Conservation (phyloP, 2,888 invertebrate genomes). For the Elgonia sp. region DNA sequence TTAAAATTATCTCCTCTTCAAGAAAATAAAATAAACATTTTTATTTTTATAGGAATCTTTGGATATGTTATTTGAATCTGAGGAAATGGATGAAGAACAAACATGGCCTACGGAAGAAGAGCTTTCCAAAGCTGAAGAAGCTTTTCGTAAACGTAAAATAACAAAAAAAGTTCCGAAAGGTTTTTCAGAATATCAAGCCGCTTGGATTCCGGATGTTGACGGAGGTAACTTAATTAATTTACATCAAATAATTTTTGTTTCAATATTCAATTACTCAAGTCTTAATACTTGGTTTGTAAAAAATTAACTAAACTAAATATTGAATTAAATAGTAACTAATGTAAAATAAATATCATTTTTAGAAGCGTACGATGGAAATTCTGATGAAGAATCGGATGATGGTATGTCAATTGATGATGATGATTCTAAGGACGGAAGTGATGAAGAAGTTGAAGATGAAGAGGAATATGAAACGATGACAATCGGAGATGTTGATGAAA, state of each 20-base stretch:
- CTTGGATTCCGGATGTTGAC: constrained; percentile 95
- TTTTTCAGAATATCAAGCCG: constrained; percentile 98
- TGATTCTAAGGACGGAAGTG: constrained; percentile 82
- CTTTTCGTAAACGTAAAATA: constrained; percentile 89
- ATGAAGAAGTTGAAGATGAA: constrained; percentile 87
- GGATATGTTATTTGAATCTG: constrained; percentile 93
- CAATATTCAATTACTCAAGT: no score
- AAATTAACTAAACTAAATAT: no score
- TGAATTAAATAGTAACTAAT: neutral
- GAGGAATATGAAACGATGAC: constrained; percentile 90
- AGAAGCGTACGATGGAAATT: constrained; percentile 81
- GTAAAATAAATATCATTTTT: no score
- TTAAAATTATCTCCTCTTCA: no score
- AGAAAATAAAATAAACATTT: no score
- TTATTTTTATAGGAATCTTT: constrained; percentile 89
- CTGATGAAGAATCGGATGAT: constrained; percentile 87
- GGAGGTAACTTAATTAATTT: constrained; percentile 81
- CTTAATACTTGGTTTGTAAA: no score
- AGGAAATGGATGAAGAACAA: constrained; percentile 98
- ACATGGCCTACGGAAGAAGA: constrained; percentile 98
- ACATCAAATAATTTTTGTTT: neutral
- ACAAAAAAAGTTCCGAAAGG: constrained; percentile 96
- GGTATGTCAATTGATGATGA: constrained; percentile 85
- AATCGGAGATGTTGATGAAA: constrained; percentile 84
- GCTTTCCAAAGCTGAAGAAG: constrained; percentile 90